Evolutionary conservation across 2,113 vertebrate species (phyloP), one percentile per base, ranked within the genome.

Genomic region (Ctenomys sociabilis): DNA sequence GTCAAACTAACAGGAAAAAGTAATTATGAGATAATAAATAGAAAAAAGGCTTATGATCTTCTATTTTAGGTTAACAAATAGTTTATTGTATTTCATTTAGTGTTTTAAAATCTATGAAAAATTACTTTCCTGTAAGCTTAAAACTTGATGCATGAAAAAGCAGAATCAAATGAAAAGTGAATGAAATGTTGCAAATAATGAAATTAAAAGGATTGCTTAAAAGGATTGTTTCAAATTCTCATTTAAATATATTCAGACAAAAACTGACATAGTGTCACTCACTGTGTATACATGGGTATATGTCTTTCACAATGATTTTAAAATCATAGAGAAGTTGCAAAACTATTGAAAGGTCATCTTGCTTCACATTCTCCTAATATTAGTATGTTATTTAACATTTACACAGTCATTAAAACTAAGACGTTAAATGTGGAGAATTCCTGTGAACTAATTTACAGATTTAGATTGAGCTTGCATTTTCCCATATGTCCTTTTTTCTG

Each of bases 1-100:
- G 24, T 90, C 30, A 90, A 92, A n/a, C 57, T 70, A 91, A 54
- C 7, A 88, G 86, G n/a, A 84, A 85, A 88, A 88, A 86, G 7
- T 86, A 90, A 85, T 49, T 90, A 24, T 83, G 68, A 83, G 3
- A 22, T 80, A 80, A 16, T 16, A 32, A 14, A 4, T 57, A 70
- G 21, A 63, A 85, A 28, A 32, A 63, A 64, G 22, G 35, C 64
- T 70, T 77, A 84, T 52, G 32, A 61, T 82, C 11, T 87, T 43
- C 4, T 80, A 7, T 84, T 90, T 83, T 26, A 90, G 14, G 70
- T 72, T 52, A 90, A n/a, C 26, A 13, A n/a, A 77, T 12, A 63
- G 12, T 11, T 57, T 70, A 80, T 68, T 72, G 10, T 37, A 43
- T 54, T 90, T 63, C 30, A 21, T 84, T 91, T 59, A 54, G 73